A percentile compares a stretch with the other conserved stretches of the same genome.
phyloP scores from a whole-genome alignment of 2,888 invertebrate genomes.

The Electrophaes corylata region DNA sequence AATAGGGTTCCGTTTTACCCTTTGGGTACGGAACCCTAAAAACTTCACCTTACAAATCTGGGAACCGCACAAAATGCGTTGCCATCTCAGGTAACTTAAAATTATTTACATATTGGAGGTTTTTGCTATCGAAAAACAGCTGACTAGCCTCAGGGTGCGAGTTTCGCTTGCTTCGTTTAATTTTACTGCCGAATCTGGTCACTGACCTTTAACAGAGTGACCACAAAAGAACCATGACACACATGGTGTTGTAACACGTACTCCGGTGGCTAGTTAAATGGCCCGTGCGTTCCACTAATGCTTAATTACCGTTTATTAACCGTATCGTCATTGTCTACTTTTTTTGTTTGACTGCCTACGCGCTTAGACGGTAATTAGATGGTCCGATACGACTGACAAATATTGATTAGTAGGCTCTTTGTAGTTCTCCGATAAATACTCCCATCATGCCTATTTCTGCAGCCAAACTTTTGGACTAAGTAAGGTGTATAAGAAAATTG shows the following conservation, averaged over 20 bases:
- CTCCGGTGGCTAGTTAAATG: conserved; percentile 9
- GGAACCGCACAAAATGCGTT: no score
- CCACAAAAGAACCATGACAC: neutral
- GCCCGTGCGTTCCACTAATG: conserved; percentile 24
- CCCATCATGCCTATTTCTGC: no score
- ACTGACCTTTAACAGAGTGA: neutral
- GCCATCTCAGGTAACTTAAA: no score
- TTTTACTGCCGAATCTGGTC: neutral
- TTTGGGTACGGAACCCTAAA: no score
- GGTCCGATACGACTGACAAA: conserved; percentile 9
- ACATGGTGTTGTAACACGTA: conserved; percentile 4
- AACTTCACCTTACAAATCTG: no score
- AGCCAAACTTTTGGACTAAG: no score
- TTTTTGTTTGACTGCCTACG: conserved; percentile 20
- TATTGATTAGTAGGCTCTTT: neutral
- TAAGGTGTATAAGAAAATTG: no score
- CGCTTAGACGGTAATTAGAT: conserved; percentile 2
- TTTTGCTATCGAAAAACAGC: no score
- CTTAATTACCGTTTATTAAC: conserved; percentile 37
- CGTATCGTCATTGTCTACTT: conserved; percentile 33
- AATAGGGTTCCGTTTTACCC: no score
- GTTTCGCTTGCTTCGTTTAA: no score
- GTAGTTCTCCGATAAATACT: neutral
- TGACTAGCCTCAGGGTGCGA: neutral
- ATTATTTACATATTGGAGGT: no score